Base-by-base conservation (phyloP, 2,888 invertebrate genomes). In the Euphydryas editha region DNA sequence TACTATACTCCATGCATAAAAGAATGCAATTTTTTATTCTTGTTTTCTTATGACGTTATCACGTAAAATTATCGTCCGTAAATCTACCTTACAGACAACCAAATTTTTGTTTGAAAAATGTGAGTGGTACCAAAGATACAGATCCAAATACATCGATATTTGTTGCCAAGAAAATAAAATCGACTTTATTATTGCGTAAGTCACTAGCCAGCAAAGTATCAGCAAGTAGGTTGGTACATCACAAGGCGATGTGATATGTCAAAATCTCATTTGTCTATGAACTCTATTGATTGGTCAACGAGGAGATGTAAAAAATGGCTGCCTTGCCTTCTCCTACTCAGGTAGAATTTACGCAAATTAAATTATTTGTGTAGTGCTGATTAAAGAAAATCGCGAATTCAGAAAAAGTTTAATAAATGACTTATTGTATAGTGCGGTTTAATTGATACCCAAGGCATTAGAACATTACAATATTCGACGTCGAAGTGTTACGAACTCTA, bases 271-370 rank as follows among this genome's bases (percentile, higher is more conserved):
- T 81, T 80, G 82, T 89, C 87, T 87, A 83, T 92, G 88, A 75
- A 83, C 80, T 85, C 90, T 93, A 93, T 93, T 93, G 93, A 93
- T 93, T 93, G 93, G 93, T 92, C 91, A 85, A 88, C 82, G 87
- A 86, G 87, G 93, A 92, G 90, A 93, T 93, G 93, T 93, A 87
- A 93, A 95, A 96, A 95, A 96, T 96, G 96, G 96, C 96, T 94
- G 95, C 96, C 92, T 94, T 96, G 95, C 96, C 96, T 93, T 96
- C 96, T 94, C 96, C 96, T 93, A 95, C 95, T 92, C 96, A 96
- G 96, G 96, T 96, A 95, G 92, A 91, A 85, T 75, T 83, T 80
- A 79, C 81, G 79, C 77, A 77, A 83, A 86, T 84, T 85, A 78
- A 78, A 78, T 82, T 81, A 80, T 75, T 78, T 70, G 69, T 80